Conservation (phyloP, 2,113 vertebrate species). For the Leucosticte australis region DNA sequence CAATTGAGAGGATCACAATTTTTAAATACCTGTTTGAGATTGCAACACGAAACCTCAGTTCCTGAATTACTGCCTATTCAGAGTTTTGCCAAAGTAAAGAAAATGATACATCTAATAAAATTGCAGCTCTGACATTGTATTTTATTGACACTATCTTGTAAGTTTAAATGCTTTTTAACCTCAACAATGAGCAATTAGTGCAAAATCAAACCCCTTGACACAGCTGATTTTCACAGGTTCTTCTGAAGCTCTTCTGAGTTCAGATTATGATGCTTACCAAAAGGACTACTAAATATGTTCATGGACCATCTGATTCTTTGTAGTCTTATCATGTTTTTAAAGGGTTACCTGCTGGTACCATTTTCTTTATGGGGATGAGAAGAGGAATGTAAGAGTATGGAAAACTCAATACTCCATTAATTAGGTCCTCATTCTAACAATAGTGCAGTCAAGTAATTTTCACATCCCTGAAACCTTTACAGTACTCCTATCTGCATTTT, state of each 20-base stretch:
- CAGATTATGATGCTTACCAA: not conserved
- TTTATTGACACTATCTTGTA: not conserved
- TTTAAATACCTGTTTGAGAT: not conserved
- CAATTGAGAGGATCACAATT: not conserved
- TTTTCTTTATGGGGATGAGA: not conserved
- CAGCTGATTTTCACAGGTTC: not conserved
- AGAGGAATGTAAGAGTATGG: not conserved
- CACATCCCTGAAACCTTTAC: not conserved
- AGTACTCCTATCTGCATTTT: not conserved
- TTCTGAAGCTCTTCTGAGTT: not conserved
- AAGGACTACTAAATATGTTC: not conserved
- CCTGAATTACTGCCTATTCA: not conserved
- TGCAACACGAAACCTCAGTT: not conserved
- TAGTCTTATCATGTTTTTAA: not conserved
- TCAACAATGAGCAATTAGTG: not conserved
- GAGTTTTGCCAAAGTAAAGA: not conserved
- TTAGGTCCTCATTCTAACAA: not conserved
- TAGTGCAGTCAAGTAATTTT: not conserved
- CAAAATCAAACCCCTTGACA: not conserved
- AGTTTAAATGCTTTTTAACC: not conserved
- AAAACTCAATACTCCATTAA: not conserved
- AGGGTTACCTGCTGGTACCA: not conserved
- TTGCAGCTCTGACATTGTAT: not conserved
- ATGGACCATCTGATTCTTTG: not conserved
- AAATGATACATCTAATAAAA: not conserved